Percentiles rank a stretch among this genome's conserved stretches.
Conservation (phyloP, 1,140 invertebrate genomes). For the Temnothorax curvispinosus region DNA sequence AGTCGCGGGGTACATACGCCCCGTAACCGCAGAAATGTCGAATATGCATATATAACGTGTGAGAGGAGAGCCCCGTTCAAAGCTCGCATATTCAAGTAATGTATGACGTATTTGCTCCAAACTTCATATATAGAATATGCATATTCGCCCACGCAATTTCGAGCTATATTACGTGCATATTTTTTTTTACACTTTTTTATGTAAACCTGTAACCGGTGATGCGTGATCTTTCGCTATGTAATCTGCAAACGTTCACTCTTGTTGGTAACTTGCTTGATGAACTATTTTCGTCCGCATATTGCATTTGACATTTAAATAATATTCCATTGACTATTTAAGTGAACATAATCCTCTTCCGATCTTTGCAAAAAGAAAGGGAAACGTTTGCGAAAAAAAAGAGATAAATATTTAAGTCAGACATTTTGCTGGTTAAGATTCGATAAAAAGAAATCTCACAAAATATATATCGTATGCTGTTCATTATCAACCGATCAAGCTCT, state of each 20-base stretch:
- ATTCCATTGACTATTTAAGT: neutral
- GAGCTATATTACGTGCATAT: slow-evolving; percentile 58
- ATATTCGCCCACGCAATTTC: slow-evolving; percentile 54
- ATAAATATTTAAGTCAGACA: neutral
- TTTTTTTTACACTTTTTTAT: slow-evolving; percentile 20
- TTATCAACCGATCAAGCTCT: neutral
- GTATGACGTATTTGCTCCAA: slow-evolving; percentile 57
- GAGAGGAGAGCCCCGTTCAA: slow-evolving; percentile 51
- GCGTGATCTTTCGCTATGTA: neutral
- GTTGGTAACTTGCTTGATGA: slow-evolving; percentile 13
- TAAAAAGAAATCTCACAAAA: neutral
- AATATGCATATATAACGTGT: slow-evolving; percentile 61
- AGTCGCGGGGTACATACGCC: slow-evolving; percentile 44
- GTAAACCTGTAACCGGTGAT: slow-evolving; percentile 11
- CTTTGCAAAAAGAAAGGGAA: neutral
- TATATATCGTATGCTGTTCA: neutral
- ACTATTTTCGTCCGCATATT: neutral
- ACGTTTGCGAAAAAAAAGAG: neutral
- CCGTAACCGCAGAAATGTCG: slow-evolving; percentile 59
- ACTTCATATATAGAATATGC: slow-evolving; percentile 59
- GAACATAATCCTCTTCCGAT: neutral
- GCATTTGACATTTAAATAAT: slow-evolving; percentile 10
- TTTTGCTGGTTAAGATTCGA: neutral
- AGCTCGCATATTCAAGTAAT: slow-evolving; percentile 61
- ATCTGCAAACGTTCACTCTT: slow-evolving; percentile 23